phyloP scores from a whole-genome alignment of 1,140 invertebrate species.

The Copidosoma floridanum region DNA sequence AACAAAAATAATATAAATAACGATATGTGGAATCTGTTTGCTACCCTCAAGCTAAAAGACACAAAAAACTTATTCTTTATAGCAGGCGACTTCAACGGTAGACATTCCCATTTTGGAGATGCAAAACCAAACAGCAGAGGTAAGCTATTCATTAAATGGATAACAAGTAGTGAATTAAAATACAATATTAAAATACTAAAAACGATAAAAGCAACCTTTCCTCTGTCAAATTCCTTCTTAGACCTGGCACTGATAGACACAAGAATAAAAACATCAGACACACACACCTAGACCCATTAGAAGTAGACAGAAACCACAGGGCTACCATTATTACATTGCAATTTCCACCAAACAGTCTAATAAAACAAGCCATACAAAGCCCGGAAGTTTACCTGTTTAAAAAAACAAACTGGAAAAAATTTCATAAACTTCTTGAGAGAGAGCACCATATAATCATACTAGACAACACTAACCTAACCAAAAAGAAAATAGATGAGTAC shows the following conservation, averaged over 20 bases:
- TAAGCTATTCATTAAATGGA: not conserved
- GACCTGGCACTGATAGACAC: slow-evolving; percentile 4
- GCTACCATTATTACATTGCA: slow-evolving; percentile 5
- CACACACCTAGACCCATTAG: too few species aligned
- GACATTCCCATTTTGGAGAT: not conserved
- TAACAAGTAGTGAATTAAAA: not conserved
- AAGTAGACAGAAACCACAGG: slow-evolving; percentile 3
- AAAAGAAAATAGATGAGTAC: slow-evolving; percentile 24
- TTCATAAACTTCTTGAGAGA: slow-evolving; percentile 2
- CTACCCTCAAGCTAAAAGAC: slow-evolving; percentile 3
- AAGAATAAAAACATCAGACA: not conserved
- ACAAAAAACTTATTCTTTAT: slow-evolving; percentile 11
- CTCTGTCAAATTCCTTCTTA: slow-evolving; percentile 10
- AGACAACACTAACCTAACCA: slow-evolving; percentile 18
- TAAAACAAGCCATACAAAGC: not conserved
- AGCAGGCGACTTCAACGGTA: slow-evolving; percentile 4
- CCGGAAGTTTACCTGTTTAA: slow-evolving; percentile 10
- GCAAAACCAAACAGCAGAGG: not conserved
- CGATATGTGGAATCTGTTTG: not conserved
- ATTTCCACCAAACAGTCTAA: not conserved
- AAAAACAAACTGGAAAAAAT: slow-evolving; percentile 26
- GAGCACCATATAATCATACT: slow-evolving; percentile 5
- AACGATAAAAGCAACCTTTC: not conserved
- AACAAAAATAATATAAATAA: slow-evolving; percentile 3
- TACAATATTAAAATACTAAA: not conserved